Base-by-base conservation (phyloP, 2,113 vertebrate genomes). In the Nansenia antarctica region DNA sequence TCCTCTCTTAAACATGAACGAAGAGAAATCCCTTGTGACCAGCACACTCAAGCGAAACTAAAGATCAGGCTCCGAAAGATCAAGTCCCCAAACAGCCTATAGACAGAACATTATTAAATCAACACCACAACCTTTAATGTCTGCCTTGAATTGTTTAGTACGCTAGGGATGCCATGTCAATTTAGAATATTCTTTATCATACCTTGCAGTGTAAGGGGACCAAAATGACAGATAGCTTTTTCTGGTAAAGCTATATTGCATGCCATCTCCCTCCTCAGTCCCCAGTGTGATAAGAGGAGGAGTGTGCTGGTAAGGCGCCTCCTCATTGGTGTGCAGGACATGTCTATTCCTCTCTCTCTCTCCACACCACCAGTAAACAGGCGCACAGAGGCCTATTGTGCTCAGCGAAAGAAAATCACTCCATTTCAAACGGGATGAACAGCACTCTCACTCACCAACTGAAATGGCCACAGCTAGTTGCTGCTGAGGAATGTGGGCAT, bases 251-350 rank as follows among this genome's bases (percentile, higher is more conserved):
- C 55, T 32, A 58, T 32, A 58, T 58, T 32, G 55, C 55, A 53
- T 26, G 22, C 31, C 54, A 20, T 45, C 54, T 65, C 71, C 72
- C 76, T 65, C 53, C 62, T 77, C 60, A 27, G 30, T 37, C 77
- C 68, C 42, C 12, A 77, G 72, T 64, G 47, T 76, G 88, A 88
- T 89, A 87, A 87, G 84, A 83, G 86, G 73, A 64, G 68, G 85
- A 88, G 89, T 91, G 89, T 91, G 90, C 85, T 84, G 82, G 70
- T 78, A 86, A 77, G 76, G 80, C 85, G 79, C 77, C 69, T 81
- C 79, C 87, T 92, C 88, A 92, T 92, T 92, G 88, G 90, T 90
- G 84, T 92, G 90, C 91, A 85, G 81, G 82, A 82, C 87, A 88
- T 88, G 83, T 82, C 72, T 73, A 85, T 69, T 71, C 76, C 81